A percentile compares a stretch with the other conserved stretches of the same genome.
Evolutionary conservation across 1,140 invertebrate genomes (phyloP).

Genomic region (Pseudomyrmex sp.): DNA sequence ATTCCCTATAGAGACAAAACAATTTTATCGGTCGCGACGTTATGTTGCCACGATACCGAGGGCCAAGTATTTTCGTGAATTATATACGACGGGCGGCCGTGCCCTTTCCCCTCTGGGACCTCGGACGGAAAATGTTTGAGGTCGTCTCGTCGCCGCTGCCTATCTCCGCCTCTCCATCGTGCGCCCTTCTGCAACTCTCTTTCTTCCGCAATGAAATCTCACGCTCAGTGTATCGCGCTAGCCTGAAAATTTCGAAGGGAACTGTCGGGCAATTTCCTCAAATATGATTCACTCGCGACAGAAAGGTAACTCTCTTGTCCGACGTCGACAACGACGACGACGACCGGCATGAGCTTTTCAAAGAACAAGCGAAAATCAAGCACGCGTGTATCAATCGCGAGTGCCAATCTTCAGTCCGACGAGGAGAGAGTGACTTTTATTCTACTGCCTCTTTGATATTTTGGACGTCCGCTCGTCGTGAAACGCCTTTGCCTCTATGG

Average conservation of each 20-base stretch:
- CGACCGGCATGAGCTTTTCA: constrained; percentile 54
- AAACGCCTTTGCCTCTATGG: constrained; percentile 45
- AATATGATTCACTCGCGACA: constrained; percentile 36
- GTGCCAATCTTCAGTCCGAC: constrained; percentile 64
- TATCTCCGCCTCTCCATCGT: not conserved
- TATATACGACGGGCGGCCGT: constrained; percentile 8
- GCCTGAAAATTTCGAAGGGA: constrained; percentile 44
- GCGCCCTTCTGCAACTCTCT: not conserved
- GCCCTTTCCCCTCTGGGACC: not conserved
- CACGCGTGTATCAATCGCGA: constrained; percentile 71
- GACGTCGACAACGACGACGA: not conserved
- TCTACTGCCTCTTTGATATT: constrained; percentile 63
- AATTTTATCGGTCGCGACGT: constrained; percentile 65
- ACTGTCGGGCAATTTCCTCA: constrained; percentile 40
- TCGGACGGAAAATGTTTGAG: constrained; percentile 25
- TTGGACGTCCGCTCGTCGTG: constrained; percentile 29
- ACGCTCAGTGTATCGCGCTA: constrained; percentile 37
- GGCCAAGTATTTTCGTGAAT: constrained; percentile 48
- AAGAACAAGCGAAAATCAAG: constrained; percentile 71
- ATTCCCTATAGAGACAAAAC: constrained; percentile 55
- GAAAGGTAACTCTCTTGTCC: not conserved
- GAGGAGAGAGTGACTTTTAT: constrained; percentile 57
- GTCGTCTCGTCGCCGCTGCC: not conserved
- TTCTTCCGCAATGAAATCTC: constrained; percentile 40
- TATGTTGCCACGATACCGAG: not conserved